A percentile compares a stretch with the other conserved stretches of the same genome.
These are phyloP conservation scores for Lepidurus couesii DNA, from an alignment of 1,140 invertebrate species.

Conservation along the genomic window DNA sequence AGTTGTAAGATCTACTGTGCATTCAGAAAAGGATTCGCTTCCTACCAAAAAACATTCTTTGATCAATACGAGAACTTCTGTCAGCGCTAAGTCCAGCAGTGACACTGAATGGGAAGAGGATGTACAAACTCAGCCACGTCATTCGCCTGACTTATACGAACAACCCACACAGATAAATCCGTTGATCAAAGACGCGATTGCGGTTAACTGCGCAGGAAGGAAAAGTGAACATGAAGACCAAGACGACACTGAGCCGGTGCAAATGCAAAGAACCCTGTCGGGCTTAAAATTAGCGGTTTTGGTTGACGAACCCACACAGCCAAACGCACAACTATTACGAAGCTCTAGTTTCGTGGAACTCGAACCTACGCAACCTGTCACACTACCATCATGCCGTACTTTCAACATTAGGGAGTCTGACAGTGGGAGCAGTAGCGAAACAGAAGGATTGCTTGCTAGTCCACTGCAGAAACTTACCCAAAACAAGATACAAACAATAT, in stretches of 20 bases:
- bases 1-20: background rate
- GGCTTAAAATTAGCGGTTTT: too few species aligned
- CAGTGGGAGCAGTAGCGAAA: background rate
- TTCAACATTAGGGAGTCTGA: background rate
- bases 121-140: background rate
- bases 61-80: background rate
- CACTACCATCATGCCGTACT: too few species aligned
- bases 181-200: background rate
- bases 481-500: background rate
- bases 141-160: background rate
- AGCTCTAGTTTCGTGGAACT: too few species aligned
- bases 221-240: background rate
- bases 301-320: too few species aligned
- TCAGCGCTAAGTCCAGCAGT: background rate
- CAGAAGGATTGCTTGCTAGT: background rate
- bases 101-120: background rate
- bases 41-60: background rate
- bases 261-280: background rate
- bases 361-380: too few species aligned
- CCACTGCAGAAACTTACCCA: background rate
- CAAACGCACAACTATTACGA: too few species aligned
- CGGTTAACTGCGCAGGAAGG: background rate
- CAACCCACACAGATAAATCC: background rate
- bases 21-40: background rate
- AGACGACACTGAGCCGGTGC: background rate